Conservation (phyloP, 2,113 vertebrate genomes). For the Pluvialis apricaria region DNA sequence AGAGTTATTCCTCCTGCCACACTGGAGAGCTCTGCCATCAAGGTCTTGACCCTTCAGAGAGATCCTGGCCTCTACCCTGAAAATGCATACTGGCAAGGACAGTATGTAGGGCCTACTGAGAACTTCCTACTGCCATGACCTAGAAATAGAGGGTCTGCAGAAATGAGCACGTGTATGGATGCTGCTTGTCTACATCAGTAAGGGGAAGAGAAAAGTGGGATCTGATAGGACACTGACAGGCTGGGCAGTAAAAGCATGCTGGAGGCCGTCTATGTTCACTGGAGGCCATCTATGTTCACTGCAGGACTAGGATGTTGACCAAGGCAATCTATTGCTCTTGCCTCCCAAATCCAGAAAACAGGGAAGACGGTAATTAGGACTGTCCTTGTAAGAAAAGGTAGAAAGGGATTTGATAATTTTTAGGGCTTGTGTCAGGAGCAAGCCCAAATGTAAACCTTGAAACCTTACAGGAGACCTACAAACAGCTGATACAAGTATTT, state of each 20-base stretch:
- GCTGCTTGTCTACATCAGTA: background rate
- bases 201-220: background rate
- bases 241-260: background rate
- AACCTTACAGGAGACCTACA: background rate
- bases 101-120: background rate
- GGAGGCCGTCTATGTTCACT: background rate
- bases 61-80: background rate
- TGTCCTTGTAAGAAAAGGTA: background rate
- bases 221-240: background rate
- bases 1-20: background rate
- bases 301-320: rapidly evolving
- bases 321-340: background rate
- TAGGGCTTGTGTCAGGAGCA: background rate
- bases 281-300: background rate
- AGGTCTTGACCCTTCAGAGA: background rate
- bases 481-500: background rate
- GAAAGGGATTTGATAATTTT: background rate
- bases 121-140: background rate
- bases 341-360: background rate
- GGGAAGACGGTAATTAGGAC: background rate
- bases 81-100: background rate
- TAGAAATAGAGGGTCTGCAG: background rate
- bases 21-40: background rate
- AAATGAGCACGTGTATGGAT: background rate
- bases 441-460: background rate